phyloP scores from a whole-genome alignment of 2,113 vertebrate genomes.

The Sylvilagus bachmani region DNA sequence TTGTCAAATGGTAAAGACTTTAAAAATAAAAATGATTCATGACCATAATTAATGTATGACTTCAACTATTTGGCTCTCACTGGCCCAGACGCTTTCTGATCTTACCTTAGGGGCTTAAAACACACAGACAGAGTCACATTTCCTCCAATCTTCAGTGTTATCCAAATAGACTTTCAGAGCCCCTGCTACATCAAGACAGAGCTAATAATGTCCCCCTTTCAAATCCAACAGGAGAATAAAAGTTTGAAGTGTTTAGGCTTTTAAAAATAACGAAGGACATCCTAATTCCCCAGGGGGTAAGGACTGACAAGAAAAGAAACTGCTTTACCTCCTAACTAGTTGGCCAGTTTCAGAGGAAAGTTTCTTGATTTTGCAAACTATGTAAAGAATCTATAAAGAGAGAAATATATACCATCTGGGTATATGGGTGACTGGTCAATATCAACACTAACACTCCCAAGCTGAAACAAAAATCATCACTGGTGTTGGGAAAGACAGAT shows the following conservation, averaged over 20 bases:
- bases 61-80: constrained; percentile 82
- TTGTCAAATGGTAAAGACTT: constrained; percentile 82
- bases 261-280: constrained; percentile 72
- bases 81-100: constrained; percentile 82
- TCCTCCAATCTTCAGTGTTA: constrained; percentile 83
- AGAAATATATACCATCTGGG: not conserved
- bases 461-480: constrained; percentile 1
- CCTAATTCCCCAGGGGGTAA: constrained; percentile 64
- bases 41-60: constrained; percentile 85
- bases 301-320: constrained; percentile 66
- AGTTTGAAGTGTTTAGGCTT: constrained; percentile 72
- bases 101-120: constrained; percentile 85
- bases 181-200: constrained; percentile 78
- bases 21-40: constrained; percentile 86
- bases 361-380: constrained; percentile 47
- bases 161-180: constrained; percentile 81
- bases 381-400: constrained; percentile 5
- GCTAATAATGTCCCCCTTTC: constrained; percentile 72
- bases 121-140: constrained; percentile 86
- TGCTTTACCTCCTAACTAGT: constrained; percentile 58
- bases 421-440: constrained; percentile 24
- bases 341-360: not conserved
- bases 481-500: not conserved
- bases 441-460: not conserved
- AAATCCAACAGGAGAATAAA: constrained; percentile 74